These are phyloP conservation scores for Calidris pugnax DNA, from an alignment of 2,113 vertebrate species.

Conservation along the genomic window DNA sequence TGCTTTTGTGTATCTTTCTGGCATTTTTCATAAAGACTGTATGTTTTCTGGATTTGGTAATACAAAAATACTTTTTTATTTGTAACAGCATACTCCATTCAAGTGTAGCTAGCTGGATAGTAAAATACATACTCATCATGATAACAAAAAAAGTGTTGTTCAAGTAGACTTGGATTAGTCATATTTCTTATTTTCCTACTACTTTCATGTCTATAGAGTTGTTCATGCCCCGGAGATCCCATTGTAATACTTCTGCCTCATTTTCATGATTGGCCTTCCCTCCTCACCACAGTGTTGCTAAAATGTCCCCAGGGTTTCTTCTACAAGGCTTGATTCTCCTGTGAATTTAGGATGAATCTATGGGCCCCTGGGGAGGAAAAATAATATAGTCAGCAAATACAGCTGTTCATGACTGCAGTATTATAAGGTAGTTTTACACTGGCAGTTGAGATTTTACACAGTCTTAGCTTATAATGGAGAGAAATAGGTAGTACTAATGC, in stretches of 20 bases:
- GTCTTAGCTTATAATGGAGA: neutral
- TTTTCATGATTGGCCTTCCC: neutral
- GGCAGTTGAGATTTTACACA: neutral
- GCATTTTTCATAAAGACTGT: neutral
- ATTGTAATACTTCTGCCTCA: neutral
- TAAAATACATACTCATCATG: neutral
- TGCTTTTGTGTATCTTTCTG: neutral
- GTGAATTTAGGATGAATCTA: neutral
- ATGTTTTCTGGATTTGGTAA: neutral
- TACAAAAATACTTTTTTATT: neutral
- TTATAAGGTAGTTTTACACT: neutral
- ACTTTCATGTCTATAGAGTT: neutral
- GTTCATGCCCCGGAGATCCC: neutral
- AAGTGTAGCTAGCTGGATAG: neutral
- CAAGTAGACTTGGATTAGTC: neutral
- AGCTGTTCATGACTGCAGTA: neutral
- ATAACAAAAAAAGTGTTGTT: neutral
- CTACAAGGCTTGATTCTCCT: neutral
- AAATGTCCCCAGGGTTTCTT: slow-evolving; percentile 8
- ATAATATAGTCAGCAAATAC: neutral
- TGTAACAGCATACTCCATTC: neutral
- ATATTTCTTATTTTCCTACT: neutral
- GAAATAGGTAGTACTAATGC: neutral
- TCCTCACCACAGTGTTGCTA: neutral
- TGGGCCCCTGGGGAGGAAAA: neutral